A percentile compares a stretch with the other conserved stretches of the same genome.
phyloP scores from a whole-genome alignment of 2,113 vertebrate genomes.

The Vulpes lagopus region DNA sequence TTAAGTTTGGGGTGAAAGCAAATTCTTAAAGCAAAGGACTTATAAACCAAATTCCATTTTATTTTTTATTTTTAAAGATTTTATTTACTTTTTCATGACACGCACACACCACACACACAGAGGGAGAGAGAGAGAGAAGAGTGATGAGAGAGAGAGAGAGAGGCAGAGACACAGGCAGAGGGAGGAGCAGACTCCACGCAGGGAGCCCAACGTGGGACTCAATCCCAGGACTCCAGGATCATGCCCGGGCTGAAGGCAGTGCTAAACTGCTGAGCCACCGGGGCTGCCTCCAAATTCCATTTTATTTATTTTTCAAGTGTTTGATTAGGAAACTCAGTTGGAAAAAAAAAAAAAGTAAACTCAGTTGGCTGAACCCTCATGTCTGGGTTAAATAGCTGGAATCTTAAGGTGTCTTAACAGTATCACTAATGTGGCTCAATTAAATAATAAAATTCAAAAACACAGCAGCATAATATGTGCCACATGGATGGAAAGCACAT shows the following conservation, averaged over 20 bases:
- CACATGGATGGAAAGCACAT: conserved; percentile 54
- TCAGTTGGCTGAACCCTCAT: background rate
- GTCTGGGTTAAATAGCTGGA: background rate
- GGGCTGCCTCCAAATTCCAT: background rate
- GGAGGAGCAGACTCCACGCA: too few species aligned
- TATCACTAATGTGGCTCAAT: background rate
- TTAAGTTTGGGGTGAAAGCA: background rate
- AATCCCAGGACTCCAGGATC: too few species aligned
- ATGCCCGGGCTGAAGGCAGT: too few species aligned
- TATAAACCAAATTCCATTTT: background rate
- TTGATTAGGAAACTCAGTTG: background rate
- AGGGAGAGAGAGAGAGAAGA: too few species aligned
- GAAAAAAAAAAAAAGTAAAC: background rate
- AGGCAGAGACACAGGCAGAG: too few species aligned
- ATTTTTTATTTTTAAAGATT: background rate
- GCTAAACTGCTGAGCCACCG: too few species aligned
- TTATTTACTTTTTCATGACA: background rate
- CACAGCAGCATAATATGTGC: background rate
- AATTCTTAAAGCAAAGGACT: background rate
- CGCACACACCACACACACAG: too few species aligned
- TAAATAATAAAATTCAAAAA: conserved; percentile 59
- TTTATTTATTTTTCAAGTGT: background rate
- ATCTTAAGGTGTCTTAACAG: background rate
- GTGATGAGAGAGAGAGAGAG: too few species aligned
- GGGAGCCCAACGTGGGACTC: too few species aligned